Conservation (phyloP, 2,113 vertebrate species). For the Zootoca vivipara region DNA sequence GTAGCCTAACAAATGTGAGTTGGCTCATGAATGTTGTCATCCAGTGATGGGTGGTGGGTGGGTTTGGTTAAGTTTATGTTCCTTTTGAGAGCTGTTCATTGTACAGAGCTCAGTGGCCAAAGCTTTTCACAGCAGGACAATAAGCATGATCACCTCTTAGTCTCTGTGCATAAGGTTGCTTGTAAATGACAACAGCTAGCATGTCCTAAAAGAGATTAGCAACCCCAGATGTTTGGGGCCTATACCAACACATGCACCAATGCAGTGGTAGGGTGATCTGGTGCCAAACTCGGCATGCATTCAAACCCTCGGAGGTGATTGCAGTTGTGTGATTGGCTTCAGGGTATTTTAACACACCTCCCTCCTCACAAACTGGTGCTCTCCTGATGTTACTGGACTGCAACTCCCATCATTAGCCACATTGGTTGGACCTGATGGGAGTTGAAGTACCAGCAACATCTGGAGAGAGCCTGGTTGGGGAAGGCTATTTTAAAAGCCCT, state of each 20-base stretch:
- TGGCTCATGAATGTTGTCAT: neutral
- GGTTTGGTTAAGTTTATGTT: too few species aligned
- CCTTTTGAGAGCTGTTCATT: neutral
- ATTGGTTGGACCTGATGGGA: too few species aligned
- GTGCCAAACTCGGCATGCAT: neutral
- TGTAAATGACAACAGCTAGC: neutral
- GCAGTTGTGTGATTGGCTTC: neutral
- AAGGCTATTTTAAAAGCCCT: neutral
- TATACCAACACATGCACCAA: too few species aligned
- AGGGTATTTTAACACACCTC: neutral
- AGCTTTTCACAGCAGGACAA: conserved; percentile 17
- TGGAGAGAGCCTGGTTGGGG: neutral
- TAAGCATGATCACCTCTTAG: neutral
- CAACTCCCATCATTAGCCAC: too few species aligned
- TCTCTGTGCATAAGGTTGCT: neutral
- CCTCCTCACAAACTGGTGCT: too few species aligned
- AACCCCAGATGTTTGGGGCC: neutral
- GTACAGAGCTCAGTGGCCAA: neutral
- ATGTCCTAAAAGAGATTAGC: neutral
- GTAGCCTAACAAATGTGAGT: neutral
- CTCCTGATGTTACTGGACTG: too few species aligned
- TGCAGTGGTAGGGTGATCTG: neutral
- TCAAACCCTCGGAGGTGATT: neutral
- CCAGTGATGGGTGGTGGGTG: neutral
- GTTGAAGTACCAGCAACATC: neutral